Conservation (phyloP, 1,140 invertebrate genomes). For the Zaprionus africanus region DNA sequence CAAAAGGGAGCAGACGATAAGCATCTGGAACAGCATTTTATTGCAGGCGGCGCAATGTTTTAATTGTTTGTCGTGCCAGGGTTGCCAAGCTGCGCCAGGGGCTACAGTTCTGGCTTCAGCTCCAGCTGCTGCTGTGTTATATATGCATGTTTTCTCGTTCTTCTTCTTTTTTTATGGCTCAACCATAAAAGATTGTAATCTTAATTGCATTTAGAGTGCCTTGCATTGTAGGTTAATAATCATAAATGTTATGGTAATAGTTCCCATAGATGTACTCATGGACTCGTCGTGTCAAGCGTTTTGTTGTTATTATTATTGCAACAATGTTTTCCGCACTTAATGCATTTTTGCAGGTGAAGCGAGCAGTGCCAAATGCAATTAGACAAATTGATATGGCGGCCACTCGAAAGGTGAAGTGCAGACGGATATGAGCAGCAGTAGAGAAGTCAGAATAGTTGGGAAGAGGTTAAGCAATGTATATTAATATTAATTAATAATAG, state of each 20-base stretch:
- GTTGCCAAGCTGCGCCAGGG: conserved; percentile 41
- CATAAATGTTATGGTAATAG: conserved; percentile 82
- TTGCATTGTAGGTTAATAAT: conserved; percentile 82
- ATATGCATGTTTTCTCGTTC: conserved; percentile 13
- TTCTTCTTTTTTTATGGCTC: conserved; percentile 41
- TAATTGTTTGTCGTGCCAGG: conserved; percentile 76
- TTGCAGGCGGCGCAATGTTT: conserved; percentile 74
- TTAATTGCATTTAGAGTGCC: conserved; percentile 83
- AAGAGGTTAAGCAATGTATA: not conserved
- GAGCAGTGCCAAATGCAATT: conserved; percentile 38
- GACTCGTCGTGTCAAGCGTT: conserved; percentile 47
- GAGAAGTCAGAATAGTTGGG: too few species aligned
- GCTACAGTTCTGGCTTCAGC: not conserved
- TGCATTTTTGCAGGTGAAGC: conserved; percentile 35
- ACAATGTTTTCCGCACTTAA: conserved; percentile 56
- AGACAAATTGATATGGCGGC: conserved; percentile 46
- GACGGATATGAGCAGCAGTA: not conserved
- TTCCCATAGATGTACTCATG: conserved; percentile 51
- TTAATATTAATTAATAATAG: not conserved
- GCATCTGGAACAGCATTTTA: conserved; percentile 80
- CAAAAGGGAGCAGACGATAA: conserved; percentile 49
- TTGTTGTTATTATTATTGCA: conserved; percentile 43
- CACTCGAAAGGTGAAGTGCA: not conserved
- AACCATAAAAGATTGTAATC: conserved; percentile 79
- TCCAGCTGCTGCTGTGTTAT: conserved; percentile 17